These are phyloP conservation scores for Aselliscus stoliczkanus DNA, from an alignment of 2,797 vertebrate species.

Conservation along the genomic window DNA sequence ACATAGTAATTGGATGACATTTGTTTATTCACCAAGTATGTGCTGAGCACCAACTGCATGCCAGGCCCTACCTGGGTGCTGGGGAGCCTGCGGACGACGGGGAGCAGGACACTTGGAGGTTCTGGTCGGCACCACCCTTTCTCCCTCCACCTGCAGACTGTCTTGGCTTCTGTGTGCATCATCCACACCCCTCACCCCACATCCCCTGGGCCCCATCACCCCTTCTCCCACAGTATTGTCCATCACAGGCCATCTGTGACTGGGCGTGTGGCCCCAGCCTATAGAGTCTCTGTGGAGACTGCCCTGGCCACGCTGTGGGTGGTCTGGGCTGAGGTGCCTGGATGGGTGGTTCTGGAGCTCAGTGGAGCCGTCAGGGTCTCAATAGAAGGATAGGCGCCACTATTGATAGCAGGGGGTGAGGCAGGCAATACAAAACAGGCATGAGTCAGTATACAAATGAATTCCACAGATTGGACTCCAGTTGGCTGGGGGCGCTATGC, in stretches of 20 bases:
- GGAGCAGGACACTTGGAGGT: neutral
- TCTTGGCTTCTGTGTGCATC: neutral
- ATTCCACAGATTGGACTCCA: neutral
- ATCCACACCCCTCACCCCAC: neutral
- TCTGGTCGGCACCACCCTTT: neutral
- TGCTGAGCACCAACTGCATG: neutral
- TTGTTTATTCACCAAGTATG: neutral
- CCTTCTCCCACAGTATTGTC: too few relatives aligned
- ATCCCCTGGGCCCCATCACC: too few relatives aligned
- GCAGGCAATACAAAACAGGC: too few relatives aligned
- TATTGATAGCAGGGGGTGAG: neutral
- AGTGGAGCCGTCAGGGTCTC: neutral
- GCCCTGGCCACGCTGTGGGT: too few relatives aligned
- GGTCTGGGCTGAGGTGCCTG: too few relatives aligned
- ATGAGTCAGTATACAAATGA: neutral
- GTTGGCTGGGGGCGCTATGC: neutral
- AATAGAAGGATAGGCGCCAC: neutral
- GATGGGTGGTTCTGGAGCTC: too few relatives aligned
- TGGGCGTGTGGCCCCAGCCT: too few relatives aligned
- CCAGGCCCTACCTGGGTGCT: neutral
- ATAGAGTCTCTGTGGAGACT: neutral
- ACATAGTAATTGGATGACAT: neutral
- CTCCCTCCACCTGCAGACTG: neutral
- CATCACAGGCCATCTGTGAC: too few relatives aligned
- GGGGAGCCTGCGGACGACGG: neutral